These are phyloP conservation scores for Chrysogorgia sp. DNA, from an alignment of 92 coral and sea anemone genomes.

Conservation along the genomic window DNA sequence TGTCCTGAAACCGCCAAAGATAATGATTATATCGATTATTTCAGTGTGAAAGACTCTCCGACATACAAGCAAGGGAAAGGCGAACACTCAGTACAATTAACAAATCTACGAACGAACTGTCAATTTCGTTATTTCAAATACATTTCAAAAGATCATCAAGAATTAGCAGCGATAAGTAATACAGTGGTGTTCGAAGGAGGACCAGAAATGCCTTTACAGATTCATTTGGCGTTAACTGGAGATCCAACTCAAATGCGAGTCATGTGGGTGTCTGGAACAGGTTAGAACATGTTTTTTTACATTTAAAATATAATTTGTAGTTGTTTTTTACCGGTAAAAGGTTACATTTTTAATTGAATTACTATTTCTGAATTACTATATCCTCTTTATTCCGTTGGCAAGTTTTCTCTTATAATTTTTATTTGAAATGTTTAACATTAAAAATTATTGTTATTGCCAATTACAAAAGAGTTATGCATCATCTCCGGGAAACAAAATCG, in stretches of 20 bases:
- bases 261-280: constrained; percentile 95
- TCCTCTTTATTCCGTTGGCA: too few relatives aligned
- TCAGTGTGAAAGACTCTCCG: constrained; percentile 64
- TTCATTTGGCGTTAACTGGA: constrained; percentile 85
- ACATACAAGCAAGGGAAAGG: constrained; percentile 74
- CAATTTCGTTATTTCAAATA: constrained; percentile 80
- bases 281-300: too few relatives aligned
- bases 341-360: too few relatives aligned
- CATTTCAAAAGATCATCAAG: constrained; percentile 27
- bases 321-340: neutral
- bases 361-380: too few relatives aligned
- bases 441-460: too few relatives aligned
- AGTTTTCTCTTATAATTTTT: too few relatives aligned
- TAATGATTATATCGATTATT: constrained; percentile 73
- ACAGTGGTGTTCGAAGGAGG: constrained; percentile 78
- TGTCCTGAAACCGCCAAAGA: constrained; percentile 73
- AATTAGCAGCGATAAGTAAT: constrained; percentile 75
- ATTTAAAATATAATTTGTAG: too few relatives aligned
- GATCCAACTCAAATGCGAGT: constrained; percentile 93
- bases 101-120: constrained; percentile 57
- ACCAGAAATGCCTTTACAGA: constrained; percentile 73
- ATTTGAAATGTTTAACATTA: too few relatives aligned
- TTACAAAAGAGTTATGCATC: too few relatives aligned
- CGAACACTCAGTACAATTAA: constrained; percentile 7
- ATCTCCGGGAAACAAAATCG: too few relatives aligned